phyloP scores from a whole-genome alignment of 2,113 vertebrate species.

The Proteles cristata region DNA sequence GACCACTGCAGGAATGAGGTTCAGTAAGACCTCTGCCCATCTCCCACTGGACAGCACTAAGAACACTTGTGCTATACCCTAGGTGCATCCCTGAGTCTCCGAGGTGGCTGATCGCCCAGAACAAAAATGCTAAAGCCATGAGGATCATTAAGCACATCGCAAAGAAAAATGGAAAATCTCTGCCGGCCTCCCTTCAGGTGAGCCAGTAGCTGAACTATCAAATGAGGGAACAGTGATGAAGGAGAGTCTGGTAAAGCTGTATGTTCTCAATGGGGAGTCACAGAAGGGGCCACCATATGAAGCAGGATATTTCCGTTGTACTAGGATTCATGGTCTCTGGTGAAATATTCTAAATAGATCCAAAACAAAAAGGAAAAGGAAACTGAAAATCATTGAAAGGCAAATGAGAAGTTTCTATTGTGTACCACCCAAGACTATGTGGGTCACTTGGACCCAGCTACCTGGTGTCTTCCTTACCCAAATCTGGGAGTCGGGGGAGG shows the following conservation, averaged over 20 bases:
- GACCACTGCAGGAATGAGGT: fast-evolving
- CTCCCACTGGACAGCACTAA: neutral
- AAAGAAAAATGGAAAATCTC: conserved; percentile 84
- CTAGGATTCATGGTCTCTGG: neutral
- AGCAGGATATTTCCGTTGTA: fast-evolving
- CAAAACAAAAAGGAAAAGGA: neutral
- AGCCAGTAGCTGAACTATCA: neutral
- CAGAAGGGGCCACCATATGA: fast-evolving
- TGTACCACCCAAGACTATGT: neutral
- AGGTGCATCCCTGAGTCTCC: conserved; percentile 90
- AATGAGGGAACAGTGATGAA: neutral
- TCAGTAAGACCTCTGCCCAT: neutral
- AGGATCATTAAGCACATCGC: conserved; percentile 84
- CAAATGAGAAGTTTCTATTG: neutral
- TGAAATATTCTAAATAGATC: neutral
- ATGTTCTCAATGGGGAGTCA: fast-evolving
- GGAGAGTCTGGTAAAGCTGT: fast-evolving
- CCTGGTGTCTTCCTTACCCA: fast-evolving
- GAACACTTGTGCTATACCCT: neutral
- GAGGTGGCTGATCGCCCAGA: conserved; percentile 89
- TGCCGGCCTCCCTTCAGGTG: conserved; percentile 85
- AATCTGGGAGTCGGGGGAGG: too few species aligned
- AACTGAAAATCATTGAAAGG: neutral
- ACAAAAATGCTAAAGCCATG: conserved; percentile 84
- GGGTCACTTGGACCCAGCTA: fast-evolving